A percentile compares a stretch with the other conserved stretches of the same genome.
These are phyloP conservation scores for Linyphia triangularis DNA, from an alignment of 2,888 invertebrate species.

Conservation along the genomic window DNA sequence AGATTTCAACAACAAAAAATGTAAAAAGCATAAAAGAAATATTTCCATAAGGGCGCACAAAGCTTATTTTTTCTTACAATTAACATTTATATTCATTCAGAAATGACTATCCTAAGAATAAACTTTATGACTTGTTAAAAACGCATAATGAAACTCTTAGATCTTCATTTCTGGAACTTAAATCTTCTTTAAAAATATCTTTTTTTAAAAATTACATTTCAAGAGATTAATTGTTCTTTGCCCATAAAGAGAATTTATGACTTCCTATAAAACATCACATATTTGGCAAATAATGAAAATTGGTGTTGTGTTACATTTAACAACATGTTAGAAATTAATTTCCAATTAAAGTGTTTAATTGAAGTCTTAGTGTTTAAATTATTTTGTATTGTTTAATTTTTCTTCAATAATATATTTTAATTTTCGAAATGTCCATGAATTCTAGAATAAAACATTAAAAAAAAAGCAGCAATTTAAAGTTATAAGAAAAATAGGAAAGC, in stretches of 20 bases:
- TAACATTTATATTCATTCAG: constrained; percentile 19
- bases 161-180: neutral
- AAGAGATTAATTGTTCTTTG: neutral
- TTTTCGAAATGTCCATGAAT: no score
- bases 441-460: no score
- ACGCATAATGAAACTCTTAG: neutral
- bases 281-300: neutral
- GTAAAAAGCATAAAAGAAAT: neutral
- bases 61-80: neutral
- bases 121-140: neutral
- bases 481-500: no score
- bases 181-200: neutral
- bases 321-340: neutral
- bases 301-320: neutral
- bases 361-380: no score
- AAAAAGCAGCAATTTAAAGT: no score
- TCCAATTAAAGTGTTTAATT: no score
- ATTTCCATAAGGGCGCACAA: neutral
- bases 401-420: no score
- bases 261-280: neutral
- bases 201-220: neutral
- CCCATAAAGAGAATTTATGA: neutral
- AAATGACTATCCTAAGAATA: neutral
- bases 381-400: no score
- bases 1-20: neutral